Base-by-base conservation (phyloP, 2,113 vertebrate species). In the Hippocampus comes region DNA sequence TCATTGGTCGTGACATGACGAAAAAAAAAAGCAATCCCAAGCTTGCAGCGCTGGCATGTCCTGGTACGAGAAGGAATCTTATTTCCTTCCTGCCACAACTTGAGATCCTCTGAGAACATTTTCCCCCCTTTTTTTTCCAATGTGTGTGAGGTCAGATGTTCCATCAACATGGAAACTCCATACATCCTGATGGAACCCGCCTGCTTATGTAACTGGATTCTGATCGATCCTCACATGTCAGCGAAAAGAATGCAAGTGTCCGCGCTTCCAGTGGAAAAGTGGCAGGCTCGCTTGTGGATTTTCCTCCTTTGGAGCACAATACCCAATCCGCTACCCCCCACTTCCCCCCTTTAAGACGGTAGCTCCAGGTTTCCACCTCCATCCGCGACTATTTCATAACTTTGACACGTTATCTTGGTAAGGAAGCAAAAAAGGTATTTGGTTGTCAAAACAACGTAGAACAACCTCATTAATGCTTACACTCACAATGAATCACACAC, bases 81-180 rank as follows among this genome's bases (percentile, higher is more conserved):
- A 55, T 88, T 88, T 84, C 75, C 78, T 83, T 88, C 81, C 79
- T 84, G 81, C 82, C 87, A 81, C 85, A 84, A 82, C 77, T 78
- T 57, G 68, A 84, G 82, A 83, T 77, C 78, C 64, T 38, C 86
- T 88, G 82, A 90, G 88, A 89, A 86, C 75, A 82, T 78, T 71
- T 68, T 53, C 67, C 79, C 42, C 42, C 73, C 17, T 88, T 30
- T 30, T 15, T 86, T 88, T 88, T 79, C 82, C 80, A 38, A 84
- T 55, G 38, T 30, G 67, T 56, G 27, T 68, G 77, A 87, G 77
- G 68, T 73, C 75, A 84, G 51, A 70, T 12, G 75, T 86, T 88
- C 82, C 86, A 82, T 77, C 64, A 78, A 83, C 84, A 86, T 78
- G 82, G 84, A 89, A 90, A 89, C 74, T 81, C 72, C 78, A 83